Evolutionary conservation across 1,140 invertebrate genomes (phyloP), one percentile per base, ranked within the genome.

Genomic region (Brachionus paranguensis): DNA sequence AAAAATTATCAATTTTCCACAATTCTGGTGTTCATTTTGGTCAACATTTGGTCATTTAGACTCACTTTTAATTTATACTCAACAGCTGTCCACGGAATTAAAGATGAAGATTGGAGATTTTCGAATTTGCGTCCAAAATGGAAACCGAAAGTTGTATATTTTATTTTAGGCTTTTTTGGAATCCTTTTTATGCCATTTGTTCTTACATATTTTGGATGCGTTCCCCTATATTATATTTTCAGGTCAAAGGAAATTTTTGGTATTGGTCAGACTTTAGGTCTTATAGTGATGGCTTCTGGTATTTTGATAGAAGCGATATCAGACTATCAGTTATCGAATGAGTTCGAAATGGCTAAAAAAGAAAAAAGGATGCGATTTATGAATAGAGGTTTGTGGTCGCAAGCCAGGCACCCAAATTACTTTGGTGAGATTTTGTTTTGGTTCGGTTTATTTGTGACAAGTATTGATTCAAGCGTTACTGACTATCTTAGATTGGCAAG

Each of bases 91-190:
- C 20, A 60, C n/a, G n/a, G 55, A 27, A 68, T 81, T 12, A 60
- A 37, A 5, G 50, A 81, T 10, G 78, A 81, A 81, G 78, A 81
- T 45, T 81, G 78, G 78, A 60, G 78, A 64, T 81, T 41, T 81
- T 81, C 78, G 1, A 24, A 45, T 41, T 81, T 81, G 20, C 17
- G 78, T 12, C 20, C 33, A 60, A 60, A 81, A 60, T 81, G 50
- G 50, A 60, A 17, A 20, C 78, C 78, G 8, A 81, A 60, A 24
- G 8, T 14, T 4, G 47, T 81, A 1, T 81, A 60, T 47, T 81
- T 81, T 60, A n/a, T 60, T 11, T 20, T 81, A 2, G 78, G 78
- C 3, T 81, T 81, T 60, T 24, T 81, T 43, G 33, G 53, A 17
- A 43, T 81, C 24, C 29, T 81, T 10, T 53, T 81, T 17, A 12